Evolutionary conservation across 2,113 vertebrate species (phyloP).

Genomic region (Daboia siamensis): DNA sequence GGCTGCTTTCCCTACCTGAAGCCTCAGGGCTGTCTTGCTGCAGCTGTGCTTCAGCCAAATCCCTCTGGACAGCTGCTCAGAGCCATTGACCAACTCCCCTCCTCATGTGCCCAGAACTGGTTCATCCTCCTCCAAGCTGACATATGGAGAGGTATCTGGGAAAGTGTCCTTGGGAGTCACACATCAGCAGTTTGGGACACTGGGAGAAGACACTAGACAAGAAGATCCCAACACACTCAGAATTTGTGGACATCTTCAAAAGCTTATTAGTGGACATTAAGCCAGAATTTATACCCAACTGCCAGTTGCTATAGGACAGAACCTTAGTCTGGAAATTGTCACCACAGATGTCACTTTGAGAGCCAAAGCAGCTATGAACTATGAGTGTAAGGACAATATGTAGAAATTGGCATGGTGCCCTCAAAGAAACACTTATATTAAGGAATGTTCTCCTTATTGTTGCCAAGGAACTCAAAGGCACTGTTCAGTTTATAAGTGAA

Average conservation of each 20-base stretch:
- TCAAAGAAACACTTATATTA: background rate
- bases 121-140: too few species aligned
- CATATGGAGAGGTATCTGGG: too few species aligned
- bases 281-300: background rate
- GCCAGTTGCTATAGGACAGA: background rate
- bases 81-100: too few species aligned
- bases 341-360: background rate
- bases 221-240: background rate
- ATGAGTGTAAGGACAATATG: background rate
- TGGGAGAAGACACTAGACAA: background rate
- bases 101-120: too few species aligned
- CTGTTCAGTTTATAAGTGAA: background rate
- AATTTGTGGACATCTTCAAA: background rate
- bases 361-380: background rate
- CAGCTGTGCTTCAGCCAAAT: too few species aligned
- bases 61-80: too few species aligned
- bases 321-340: background rate
- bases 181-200: background rate
- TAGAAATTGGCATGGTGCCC: background rate
- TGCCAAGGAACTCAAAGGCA: background rate
- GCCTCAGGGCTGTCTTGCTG: too few species aligned
- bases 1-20: too few species aligned
- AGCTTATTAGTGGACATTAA: background rate
- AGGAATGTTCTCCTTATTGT: background rate
- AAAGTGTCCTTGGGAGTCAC: too few species aligned